Conservation (phyloP, 2,113 vertebrate species). For the Tretioscincus oriximinensis region DNA sequence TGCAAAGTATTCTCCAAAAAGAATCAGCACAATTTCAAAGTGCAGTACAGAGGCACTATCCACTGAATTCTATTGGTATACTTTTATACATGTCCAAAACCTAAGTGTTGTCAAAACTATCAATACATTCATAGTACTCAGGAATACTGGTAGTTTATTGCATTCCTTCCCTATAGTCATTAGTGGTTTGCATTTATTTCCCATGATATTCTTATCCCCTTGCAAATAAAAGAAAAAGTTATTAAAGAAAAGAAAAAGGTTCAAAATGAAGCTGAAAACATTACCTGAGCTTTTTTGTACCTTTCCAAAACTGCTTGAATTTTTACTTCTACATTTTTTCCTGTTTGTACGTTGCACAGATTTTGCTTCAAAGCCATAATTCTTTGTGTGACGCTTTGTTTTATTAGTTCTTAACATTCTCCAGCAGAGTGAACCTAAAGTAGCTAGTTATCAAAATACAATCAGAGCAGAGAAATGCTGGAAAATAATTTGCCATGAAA, state of each 20-base stretch:
- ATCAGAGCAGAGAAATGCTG: constrained; percentile 6
- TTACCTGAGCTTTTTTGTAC: constrained; percentile 24
- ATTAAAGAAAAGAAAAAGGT: constrained; percentile 14
- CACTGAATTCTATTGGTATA: constrained; percentile 33
- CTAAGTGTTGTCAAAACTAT: not conserved
- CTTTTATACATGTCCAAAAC: not conserved
- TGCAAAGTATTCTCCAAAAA: not conserved
- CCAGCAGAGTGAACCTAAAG: constrained; percentile 27
- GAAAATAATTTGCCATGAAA: not conserved
- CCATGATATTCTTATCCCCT: not conserved
- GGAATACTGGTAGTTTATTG: constrained; percentile 4
- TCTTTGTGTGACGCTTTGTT: not conserved
- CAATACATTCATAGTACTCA: constrained; percentile 27
- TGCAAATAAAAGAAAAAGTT: not conserved
- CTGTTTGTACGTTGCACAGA: not conserved
- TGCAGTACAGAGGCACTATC: constrained; percentile 36
- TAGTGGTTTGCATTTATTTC: constrained; percentile 2
- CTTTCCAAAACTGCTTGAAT: constrained; percentile 13
- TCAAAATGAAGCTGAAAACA: constrained; percentile 1
- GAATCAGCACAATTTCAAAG: constrained; percentile 39
- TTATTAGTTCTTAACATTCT: constrained; percentile 1
- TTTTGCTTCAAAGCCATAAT: constrained; percentile 35
- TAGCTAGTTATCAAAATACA: not conserved
- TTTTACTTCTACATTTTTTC: constrained; percentile 15
- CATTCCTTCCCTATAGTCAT: not conserved